These are phyloP conservation scores for Campylomormyrus numenius DNA, from an alignment of 2,113 vertebrate genomes.

Conservation along the genomic window DNA sequence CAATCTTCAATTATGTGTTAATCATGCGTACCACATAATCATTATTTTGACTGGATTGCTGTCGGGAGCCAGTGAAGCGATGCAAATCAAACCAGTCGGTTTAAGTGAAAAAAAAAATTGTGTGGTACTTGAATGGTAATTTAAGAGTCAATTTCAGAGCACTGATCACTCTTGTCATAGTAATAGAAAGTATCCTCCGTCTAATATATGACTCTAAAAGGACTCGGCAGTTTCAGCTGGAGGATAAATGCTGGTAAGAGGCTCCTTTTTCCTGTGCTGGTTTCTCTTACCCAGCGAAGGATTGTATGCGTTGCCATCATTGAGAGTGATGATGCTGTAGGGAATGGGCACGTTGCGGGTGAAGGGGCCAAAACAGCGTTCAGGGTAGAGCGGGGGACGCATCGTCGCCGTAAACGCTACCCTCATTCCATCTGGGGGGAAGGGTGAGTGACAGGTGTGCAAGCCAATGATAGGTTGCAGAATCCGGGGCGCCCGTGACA, in stretches of 20 bases:
- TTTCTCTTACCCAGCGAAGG: conserved; percentile 47
- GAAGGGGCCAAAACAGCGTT: conserved; percentile 55
- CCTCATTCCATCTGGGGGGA: conserved; percentile 32
- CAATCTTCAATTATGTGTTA: neutral
- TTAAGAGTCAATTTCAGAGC: neutral
- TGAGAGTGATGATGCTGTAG: conserved; percentile 40
- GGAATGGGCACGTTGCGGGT: conserved; percentile 51
- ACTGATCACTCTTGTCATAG: neutral
- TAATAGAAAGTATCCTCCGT: neutral
- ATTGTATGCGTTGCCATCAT: conserved; percentile 51
- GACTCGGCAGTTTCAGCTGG: neutral
- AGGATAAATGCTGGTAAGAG: neutral
- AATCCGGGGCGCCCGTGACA: neutral
- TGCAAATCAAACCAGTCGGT: neutral
- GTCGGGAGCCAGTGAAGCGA: neutral
- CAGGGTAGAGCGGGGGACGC: neutral
- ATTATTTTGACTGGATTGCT: neutral
- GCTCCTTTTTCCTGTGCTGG: neutral
- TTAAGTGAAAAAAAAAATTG: neutral
- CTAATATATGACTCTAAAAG: neutral
- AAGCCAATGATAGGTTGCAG: neutral
- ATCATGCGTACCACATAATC: neutral
- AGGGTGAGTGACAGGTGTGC: neutral
- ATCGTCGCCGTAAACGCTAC: conserved; percentile 52
- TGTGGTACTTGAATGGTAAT: neutral